Base-by-base conservation (phyloP, 64 coral and sea anemone genomes). In the Stichodactyla mertensii region DNA sequence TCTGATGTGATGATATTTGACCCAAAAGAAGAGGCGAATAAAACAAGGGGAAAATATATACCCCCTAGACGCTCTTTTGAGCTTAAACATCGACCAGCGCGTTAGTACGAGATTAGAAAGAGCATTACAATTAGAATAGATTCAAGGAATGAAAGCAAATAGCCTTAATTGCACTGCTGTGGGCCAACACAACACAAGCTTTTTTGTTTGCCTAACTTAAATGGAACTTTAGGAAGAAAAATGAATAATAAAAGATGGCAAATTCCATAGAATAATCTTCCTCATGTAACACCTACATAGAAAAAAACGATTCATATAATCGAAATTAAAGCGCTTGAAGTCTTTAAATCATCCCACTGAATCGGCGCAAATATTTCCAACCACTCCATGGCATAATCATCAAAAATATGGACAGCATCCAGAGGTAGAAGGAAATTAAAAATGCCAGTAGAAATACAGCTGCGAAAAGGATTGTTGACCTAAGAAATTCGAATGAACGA, bases 381-480 rank as follows among this genome's bases (percentile, higher is more conserved):
- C 55, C 20, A 61, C 27, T 85, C 27, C 16, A 58, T 64, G 31
- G 27, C 23, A 85, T 56, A 85, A 26, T 85, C 83, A 61, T 24
- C 36, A 19, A 31, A 31, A 85, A 61, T 61, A 85, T 64, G 83
- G 83, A 85, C 83, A 85, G 55, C 13, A 85, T 58, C 6, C 60
- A 36, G 69, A 31, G 18, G 55, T 85, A 16, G 27, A 31, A 84
- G 91, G 83, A 92, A 92, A 92, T 92, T 92, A 88, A 56, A 92
- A 88, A 84, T 80, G 87, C 77, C 64, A 92, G 91, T 77, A 83
- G 84, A 78, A 88, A 92, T 71, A 92, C 91, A 92, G 86, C 91
- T 92, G 91, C 86, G 52, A 74, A 81, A 71, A 78, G 80, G 82
- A 66, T 55, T 67, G 55, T 78, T 92, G 64, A 86, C 58, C 82